Evolutionary conservation across 2,797 vertebrate species (phyloP).

Genomic region (Poecilia picta): DNA sequence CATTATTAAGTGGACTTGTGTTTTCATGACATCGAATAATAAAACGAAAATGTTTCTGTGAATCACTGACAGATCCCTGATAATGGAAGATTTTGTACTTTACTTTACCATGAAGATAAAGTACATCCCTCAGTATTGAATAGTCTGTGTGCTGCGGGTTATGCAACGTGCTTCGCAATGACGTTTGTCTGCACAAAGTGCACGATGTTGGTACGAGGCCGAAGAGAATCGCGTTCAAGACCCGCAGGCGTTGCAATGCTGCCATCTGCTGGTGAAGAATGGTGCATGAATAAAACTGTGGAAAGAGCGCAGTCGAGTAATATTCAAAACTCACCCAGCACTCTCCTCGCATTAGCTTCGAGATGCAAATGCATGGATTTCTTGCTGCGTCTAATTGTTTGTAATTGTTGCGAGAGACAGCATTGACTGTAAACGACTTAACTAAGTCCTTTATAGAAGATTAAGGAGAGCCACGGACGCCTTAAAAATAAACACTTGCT

Average conservation of each 20-base stretch:
- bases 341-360: background rate
- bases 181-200: conserved; percentile 29
- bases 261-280: conserved; percentile 53
- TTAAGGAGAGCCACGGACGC: conserved; percentile 31
- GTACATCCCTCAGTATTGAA: background rate
- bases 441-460: conserved; percentile 31
- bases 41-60: conserved; percentile 32
- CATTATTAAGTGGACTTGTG: conserved; percentile 32
- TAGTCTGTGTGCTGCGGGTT: conserved; percentile 22
- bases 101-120: background rate
- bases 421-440: background rate
- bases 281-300: background rate
- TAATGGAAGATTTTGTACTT: background rate
- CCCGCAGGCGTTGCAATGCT: conserved; percentile 38
- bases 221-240: background rate
- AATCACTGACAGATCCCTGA: background rate
- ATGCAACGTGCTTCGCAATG: conserved; percentile 9
- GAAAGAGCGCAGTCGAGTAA: background rate
- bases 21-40: conserved; percentile 50
- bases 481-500: conserved; percentile 44
- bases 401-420: background rate
- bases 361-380: background rate
- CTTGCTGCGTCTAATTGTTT: background rate
- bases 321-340: background rate
- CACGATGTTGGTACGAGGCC: conserved; percentile 10